Conservation (phyloP, 2,113 vertebrate genomes). For the Xiphophorus maculatus region DNA sequence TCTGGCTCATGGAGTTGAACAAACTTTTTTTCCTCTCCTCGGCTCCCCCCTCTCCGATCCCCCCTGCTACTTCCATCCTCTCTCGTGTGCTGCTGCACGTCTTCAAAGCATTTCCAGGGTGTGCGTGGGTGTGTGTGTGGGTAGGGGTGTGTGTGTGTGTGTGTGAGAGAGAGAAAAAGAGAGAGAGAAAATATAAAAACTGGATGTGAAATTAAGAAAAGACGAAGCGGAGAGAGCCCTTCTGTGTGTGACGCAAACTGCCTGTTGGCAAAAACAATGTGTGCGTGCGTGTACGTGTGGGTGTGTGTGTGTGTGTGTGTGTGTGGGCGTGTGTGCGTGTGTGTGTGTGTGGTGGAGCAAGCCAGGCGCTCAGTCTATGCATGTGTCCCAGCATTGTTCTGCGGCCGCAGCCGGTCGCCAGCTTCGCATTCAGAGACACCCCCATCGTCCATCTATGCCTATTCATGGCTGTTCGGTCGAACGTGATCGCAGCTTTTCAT, state of each 20-base stretch:
- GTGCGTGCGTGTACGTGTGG: constrained; percentile 20
- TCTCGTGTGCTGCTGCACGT: constrained; percentile 50
- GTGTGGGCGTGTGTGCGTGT: constrained; percentile 37
- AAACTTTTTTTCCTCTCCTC: constrained; percentile 44
- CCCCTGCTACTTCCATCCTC: constrained; percentile 27
- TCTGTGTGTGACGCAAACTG: constrained; percentile 30
- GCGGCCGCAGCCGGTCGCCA: constrained; percentile 48
- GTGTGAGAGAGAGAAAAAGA: background rate
- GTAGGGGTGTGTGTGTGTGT: constrained; percentile 31
- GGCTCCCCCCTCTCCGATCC: background rate
- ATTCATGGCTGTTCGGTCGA: constrained; percentile 64
- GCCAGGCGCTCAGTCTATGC: constrained; percentile 30
- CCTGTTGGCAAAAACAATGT: constrained; percentile 52
- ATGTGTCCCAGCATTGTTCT: constrained; percentile 68
- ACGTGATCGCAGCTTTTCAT: constrained; percentile 70
- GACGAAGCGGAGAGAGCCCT: constrained; percentile 18
- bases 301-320: constrained; percentile 27
- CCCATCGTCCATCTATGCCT: constrained; percentile 47
- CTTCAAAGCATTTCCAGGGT: constrained; percentile 43
- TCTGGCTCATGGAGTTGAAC: constrained; percentile 76
- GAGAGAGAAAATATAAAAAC: constrained; percentile 35
- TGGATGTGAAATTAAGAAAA: constrained; percentile 20
- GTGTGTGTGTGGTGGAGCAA: constrained; percentile 38
- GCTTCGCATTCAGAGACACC: constrained; percentile 59
- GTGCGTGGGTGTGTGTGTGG: constrained; percentile 21